A percentile compares a stretch with the other conserved stretches of the same genome.
These are phyloP conservation scores for Aurelia aurita DNA, from an alignment of 30 jellyfish, hydroid and myxozoan species.

Conservation along the genomic window DNA sequence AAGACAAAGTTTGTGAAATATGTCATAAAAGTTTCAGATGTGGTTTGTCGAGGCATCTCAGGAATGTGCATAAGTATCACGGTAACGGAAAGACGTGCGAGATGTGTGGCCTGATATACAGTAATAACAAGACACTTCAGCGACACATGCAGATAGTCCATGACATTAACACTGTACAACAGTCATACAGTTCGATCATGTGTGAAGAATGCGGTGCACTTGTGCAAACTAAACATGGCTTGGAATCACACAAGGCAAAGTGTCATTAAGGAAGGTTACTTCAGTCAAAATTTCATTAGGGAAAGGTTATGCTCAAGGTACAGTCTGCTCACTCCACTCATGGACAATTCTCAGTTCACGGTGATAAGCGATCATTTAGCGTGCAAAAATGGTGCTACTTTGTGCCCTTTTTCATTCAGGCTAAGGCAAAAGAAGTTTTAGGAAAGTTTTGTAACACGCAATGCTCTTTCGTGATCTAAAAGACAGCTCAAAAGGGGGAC, in stretches of 20 bases:
- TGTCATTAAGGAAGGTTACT: not conserved
- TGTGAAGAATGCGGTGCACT: slow-evolving; percentile 49
- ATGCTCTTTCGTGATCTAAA: no score
- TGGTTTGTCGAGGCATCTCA: not conserved
- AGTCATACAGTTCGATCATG: slow-evolving; percentile 6
- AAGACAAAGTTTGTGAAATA: not conserved
- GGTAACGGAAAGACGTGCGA: slow-evolving; percentile 11
- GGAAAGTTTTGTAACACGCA: no score
- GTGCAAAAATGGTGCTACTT: no score
- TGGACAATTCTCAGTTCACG: no score
- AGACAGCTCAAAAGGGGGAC: no score
- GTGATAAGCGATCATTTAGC: no score
- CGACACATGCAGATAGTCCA: slow-evolving; percentile 18
- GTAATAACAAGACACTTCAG: not conserved
- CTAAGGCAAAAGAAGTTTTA: no score
- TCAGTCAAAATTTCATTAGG: no score
- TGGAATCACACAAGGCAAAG: not conserved
- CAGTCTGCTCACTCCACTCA: no score
- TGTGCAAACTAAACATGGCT: slow-evolving; percentile 17
- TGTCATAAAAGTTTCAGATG: not conserved
- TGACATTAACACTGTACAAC: not conserved
- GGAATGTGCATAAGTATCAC: not conserved
- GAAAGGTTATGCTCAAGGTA: no score
- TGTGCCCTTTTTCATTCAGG: no score
- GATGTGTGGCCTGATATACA: not conserved